Evolutionary conservation across 2,888 invertebrate genomes (phyloP), one percentile per base, ranked within the genome.

Genomic region (Erebia epiphron): DNA sequence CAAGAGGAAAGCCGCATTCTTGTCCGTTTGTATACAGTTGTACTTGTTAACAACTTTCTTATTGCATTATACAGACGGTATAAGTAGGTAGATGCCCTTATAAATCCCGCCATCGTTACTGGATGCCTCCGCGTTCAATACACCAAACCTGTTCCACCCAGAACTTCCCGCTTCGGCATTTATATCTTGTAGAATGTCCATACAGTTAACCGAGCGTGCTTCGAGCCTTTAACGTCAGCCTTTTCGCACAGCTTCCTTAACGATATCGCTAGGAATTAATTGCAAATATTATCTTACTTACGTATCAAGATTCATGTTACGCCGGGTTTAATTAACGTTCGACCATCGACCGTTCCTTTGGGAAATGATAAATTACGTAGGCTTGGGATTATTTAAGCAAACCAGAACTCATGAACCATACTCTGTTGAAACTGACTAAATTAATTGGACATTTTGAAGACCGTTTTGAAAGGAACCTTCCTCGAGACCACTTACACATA

Each of bases 101-200:
- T 91, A 89, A 86, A 89, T 84, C 82, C 81, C 81, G 76, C 79
- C 82, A 76, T 84, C 83, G 84, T 85, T 83, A 85, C 74, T 82
- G 84, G 83, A 89, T 90, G 85, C 88, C 89, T 79, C 79, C 80
- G 86, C 87, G 89, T 86, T 88, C 89, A 86, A 85, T 85, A 88
- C 82, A 86, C 87, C 79, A 86, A 90, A 90, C 91, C 77, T 88
- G 91, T 90, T 88, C 75, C 77, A 78, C 82, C 81, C 86, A 82
- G 84, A 83, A 82, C 90, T 89, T 89, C 88, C 90, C 87, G 88
- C 86, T 87, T 86, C 75, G 84, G 82, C 84, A 85, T 87, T 35
- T 35, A 35, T 83, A 88, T 86, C 85, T 87, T 82, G 87, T 89
- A 89, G 87, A 90, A 89, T 88, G 87, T 80, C 78, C 84, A 77